Base-by-base conservation (phyloP, 2,113 vertebrate species). In the Dicaeum eximium region DNA sequence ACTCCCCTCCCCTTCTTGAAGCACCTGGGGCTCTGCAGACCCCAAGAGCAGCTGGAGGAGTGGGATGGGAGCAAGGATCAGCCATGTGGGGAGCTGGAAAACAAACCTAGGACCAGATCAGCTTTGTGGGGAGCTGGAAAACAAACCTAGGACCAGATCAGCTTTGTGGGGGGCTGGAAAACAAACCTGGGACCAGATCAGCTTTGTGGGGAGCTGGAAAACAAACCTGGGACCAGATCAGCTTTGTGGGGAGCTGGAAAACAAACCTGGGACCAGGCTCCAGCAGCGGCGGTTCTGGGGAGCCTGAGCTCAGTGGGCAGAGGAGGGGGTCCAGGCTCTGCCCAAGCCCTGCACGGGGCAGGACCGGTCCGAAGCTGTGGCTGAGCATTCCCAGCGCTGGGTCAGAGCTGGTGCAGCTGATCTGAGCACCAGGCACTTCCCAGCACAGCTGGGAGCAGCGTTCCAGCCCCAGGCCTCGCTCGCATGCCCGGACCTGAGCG, bases 271-370 rank as follows among this genome's bases (percentile, higher is more conserved):
- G 30, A 51, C 5, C 33, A 21, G 66, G 17, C 58, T 28, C 3
- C 73, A 61, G 58, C 58, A 27, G 47, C 30, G 0, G 54, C 3
- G 1, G 44, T 5, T 45, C 3, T 7, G 87, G 56, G 70, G 5
- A 35, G 9, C 15, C 80, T 8, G 0, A 1, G 51, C 3, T 2
- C 19, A 1, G 0, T 0, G 60, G 69, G 60, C 38, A 44, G 2
- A 31, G 35, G n/a, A 77, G 37, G n/a, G 33, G 2, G 0, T 5
- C 8, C 35, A 0, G 80, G 65, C 54, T 47, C 10, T 13, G n/a
- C 2, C 31, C 3, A 10, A 28, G 67, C 33, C 40, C 80, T 2
- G 24, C 0, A 1, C 23, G 2, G 69, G 87, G 45, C 33, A 30
- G 72, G 69, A 10, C 1, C 0, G 0, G 15, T 2, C 45, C 9